Conservation (phyloP, 2,113 vertebrate species). For the Struthidea cinerea region DNA sequence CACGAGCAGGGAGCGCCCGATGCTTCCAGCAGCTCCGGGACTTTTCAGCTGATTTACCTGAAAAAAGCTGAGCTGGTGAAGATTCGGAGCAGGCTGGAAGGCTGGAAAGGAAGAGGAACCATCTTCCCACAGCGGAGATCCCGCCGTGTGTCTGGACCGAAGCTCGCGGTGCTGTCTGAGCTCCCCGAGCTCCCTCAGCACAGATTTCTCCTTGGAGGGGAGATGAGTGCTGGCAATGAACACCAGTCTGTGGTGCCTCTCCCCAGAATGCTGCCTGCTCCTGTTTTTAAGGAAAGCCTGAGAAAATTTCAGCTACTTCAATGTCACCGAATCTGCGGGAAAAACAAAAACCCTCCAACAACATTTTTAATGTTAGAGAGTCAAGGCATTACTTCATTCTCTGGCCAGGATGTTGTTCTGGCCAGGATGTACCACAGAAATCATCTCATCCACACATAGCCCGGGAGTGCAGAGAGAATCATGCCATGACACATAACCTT, state of each 20-base stretch:
- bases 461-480: too few species aligned
- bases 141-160: neutral
- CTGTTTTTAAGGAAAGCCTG: neutral
- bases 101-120: neutral
- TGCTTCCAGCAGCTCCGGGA: neutral
- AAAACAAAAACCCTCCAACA: too few species aligned
- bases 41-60: slow-evolving; percentile 69
- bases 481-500: too few species aligned
- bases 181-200: neutral
- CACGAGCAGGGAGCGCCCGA: neutral
- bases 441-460: too few species aligned
- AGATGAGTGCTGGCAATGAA: neutral
- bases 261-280: neutral
- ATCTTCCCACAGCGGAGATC: slow-evolving; percentile 38
- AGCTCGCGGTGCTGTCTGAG: neutral
- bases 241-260: neutral
- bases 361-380: too few species aligned
- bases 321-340: too few species aligned
- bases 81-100: slow-evolving; percentile 66
- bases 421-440: too few species aligned
- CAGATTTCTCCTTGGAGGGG: neutral
- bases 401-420: too few species aligned
- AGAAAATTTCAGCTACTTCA: neutral
- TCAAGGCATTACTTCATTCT: too few species aligned
- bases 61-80: slow-evolving; percentile 78